Conservation (phyloP, 2,797 vertebrate species). For the Hemitrygon akajei region DNA sequence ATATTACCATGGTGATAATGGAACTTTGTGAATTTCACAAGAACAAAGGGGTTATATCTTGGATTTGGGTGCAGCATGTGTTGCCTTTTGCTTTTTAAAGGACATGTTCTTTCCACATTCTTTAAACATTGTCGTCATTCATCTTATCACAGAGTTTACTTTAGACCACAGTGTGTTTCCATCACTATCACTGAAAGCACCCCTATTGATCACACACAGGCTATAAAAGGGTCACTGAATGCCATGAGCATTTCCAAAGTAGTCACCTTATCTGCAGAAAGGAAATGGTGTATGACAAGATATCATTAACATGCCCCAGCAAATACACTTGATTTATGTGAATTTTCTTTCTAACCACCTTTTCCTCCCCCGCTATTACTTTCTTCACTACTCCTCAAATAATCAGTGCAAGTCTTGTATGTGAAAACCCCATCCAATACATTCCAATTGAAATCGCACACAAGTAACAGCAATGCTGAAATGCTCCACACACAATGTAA, state of each 20-base stretch:
- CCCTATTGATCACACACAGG: slow-evolving; percentile 55
- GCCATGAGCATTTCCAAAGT: slow-evolving; percentile 69
- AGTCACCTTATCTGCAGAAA: slow-evolving; percentile 61
- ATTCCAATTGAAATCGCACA: background rate
- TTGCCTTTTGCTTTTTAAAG: background rate
- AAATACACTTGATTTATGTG: slow-evolving; percentile 9
- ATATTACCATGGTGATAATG: background rate
- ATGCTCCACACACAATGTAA: background rate
- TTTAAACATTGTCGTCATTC: slow-evolving; percentile 46
- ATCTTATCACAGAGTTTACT: slow-evolving; percentile 61
- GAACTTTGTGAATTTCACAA: background rate
- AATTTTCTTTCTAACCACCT: background rate
- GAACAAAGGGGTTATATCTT: background rate
- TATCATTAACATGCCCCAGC: slow-evolving; percentile 44
- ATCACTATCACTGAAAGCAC: slow-evolving; percentile 44
- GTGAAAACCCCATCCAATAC: background rate
- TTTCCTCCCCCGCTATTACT: background rate
- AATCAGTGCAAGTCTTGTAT: background rate
- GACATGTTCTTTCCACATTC: slow-evolving; percentile 55
- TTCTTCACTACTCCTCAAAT: background rate
- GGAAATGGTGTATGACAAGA: slow-evolving; percentile 56
- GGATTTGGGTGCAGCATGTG: no score
- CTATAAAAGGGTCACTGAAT: slow-evolving; percentile 62
- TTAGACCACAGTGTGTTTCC: slow-evolving; percentile 57
- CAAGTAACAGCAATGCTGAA: background rate